Conservation (phyloP, 2,888 invertebrate species). For the Litoditis marina region DNA sequence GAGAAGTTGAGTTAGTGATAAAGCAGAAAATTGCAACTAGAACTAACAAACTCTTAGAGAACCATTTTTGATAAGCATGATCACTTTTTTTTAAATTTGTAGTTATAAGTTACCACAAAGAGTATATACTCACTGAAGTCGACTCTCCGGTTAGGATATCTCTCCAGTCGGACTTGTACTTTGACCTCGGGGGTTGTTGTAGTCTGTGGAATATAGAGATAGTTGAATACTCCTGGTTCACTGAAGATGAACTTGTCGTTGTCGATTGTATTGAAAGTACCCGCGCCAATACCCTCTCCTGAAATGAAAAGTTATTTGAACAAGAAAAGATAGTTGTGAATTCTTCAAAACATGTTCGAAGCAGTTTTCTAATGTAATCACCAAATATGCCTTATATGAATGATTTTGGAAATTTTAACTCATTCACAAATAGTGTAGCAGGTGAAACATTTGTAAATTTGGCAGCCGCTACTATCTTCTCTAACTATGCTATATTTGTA, state of each 20-base stretch:
- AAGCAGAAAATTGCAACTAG: not conserved
- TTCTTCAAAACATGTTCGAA: too few relatives aligned
- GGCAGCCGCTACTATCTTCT: too few relatives aligned
- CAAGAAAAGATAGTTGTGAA: constrained; percentile 5
- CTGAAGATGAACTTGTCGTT: constrained; percentile 87
- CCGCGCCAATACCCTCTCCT: constrained; percentile 87
- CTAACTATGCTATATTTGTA: too few relatives aligned
- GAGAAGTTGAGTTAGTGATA: too few relatives aligned
- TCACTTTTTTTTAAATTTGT: not conserved
- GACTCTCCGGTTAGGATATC: constrained; percentile 58
- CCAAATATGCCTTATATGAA: too few relatives aligned
- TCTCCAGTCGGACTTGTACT: constrained; percentile 57
- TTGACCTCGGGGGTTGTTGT: constrained; percentile 53
- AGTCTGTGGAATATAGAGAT: constrained; percentile 67
- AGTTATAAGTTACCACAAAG: not conserved
- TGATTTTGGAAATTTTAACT: too few relatives aligned
- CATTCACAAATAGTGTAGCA: too few relatives aligned
- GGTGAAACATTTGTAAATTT: too few relatives aligned
- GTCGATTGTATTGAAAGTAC: constrained; percentile 88
- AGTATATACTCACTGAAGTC: constrained; percentile 51
- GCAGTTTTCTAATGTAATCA: too few relatives aligned
- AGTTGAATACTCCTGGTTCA: constrained; percentile 85
- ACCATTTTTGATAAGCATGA: too few relatives aligned
- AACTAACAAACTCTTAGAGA: not conserved
- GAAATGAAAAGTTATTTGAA: not conserved